Base-by-base conservation (phyloP, 2,888 invertebrate genomes). In the Onchidella celtica region DNA sequence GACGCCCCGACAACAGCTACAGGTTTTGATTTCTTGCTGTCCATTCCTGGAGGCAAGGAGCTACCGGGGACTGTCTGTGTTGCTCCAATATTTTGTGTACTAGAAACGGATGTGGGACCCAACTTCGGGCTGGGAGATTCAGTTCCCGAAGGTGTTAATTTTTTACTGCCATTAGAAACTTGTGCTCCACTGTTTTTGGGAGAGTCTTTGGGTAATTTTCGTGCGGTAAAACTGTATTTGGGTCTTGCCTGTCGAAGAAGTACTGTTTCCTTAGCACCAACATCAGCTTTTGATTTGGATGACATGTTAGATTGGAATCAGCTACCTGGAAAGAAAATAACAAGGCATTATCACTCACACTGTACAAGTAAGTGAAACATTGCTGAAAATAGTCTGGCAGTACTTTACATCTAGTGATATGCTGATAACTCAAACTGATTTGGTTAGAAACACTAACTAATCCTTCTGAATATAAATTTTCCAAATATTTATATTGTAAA, bases 161-260 rank as follows among this genome's bases (percentile, higher is more conserved):
- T 47, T 17, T 47, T 6, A 47, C 9, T 47, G 11, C 14, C 21
- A 27, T 14, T 3, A 6, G 55, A 2, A 29, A 6, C 32, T 59
- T n/a, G 61, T 21, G 3, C n/a, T 72, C 72, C n/a, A 38, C 14
- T 9, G 2, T 9, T 38, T 32, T 79, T 65, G n/a, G 14, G 47
- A 36, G 70, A 32, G 47, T 84, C 70, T 61, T 85, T 85, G n/a
- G 84, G 85, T 9, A 86, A 83, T 69, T 84, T 84, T 76, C 85
- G 86, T 55, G 70, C 83, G 47, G 86, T 85, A 72, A 89, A 90
- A 77, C 86, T 88, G 82, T 90, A 90, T 70, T 90, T 90, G 29
- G 90, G 90, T 17, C 86, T 68, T 61, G 90, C 87, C 47, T 89
- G 87, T 61, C 89, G 73, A n/a, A 89, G 57, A 21, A 90, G 81